Evolutionary conservation across 1,140 invertebrate genomes (phyloP).

Genomic region (Limonius californicus): DNA sequence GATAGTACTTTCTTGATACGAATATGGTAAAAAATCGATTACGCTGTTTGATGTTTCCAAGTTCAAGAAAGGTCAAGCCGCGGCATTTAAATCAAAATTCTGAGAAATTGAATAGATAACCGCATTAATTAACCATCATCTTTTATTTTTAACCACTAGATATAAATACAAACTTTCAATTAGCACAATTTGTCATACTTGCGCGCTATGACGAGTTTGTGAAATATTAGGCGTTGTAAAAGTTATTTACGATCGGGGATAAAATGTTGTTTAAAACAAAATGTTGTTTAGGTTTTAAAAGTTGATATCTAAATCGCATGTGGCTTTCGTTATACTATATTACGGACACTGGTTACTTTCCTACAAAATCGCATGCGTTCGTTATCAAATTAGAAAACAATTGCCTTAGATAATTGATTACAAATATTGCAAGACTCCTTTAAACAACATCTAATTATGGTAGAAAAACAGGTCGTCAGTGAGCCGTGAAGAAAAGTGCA

Average conservation of each 20-base stretch:
- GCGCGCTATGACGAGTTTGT: conserved; percentile 2
- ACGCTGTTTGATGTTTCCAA: not conserved
- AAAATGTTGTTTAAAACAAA: not conserved
- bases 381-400: too few relatives aligned
- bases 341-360: too few relatives aligned
- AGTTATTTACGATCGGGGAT: not conserved
- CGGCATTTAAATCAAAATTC: conserved; percentile 5
- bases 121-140: conserved; percentile 1
- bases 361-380: too few relatives aligned
- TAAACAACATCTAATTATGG: not conserved
- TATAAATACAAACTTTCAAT: not conserved
- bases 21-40: conserved; percentile 2
- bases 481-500: not conserved
- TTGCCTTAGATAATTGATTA: too few relatives aligned
- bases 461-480: not conserved
- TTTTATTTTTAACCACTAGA: not conserved
- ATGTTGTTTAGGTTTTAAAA: not conserved
- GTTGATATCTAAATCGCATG: not conserved
- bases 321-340: too few relatives aligned
- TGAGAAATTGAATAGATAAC: conserved; percentile 5
- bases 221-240: conserved; percentile 15
- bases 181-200: conserved; percentile 8
- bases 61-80: not conserved
- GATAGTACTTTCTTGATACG: not conserved
- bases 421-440: too few relatives aligned